Conservation (phyloP, 2,888 invertebrate species). For the Nomada ruficornis region DNA sequence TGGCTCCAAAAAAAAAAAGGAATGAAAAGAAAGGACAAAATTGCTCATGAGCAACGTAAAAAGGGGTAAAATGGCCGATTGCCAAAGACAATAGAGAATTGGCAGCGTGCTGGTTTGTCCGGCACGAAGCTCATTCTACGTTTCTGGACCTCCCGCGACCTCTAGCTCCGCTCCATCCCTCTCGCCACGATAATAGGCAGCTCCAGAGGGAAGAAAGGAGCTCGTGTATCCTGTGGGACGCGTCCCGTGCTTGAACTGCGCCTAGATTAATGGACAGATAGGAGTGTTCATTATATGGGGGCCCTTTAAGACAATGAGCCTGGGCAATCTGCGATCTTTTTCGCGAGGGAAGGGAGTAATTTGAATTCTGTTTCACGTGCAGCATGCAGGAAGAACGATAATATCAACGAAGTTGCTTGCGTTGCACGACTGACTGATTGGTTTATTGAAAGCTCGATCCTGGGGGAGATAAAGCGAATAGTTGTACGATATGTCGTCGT, state of each 20-base stretch:
- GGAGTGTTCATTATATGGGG: conserved; percentile 45
- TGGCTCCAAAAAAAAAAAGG: not conserved
- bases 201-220: conserved; percentile 27
- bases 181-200: conserved; percentile 45
- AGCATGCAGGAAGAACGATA: not conserved
- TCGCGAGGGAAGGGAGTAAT: conserved; percentile 35
- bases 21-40: not conserved
- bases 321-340: conserved; percentile 56
- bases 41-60: conserved; percentile 16
- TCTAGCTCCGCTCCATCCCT: conserved; percentile 7
- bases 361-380: conserved; percentile 34
- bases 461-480: not conserved
- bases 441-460: conserved; percentile 23
- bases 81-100: conserved; percentile 81
- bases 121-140: conserved; percentile 36
- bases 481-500: too few relatives aligned
- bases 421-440: not conserved
- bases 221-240: conserved; percentile 29
- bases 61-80: conserved; percentile 73
- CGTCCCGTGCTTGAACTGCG: conserved; percentile 41
- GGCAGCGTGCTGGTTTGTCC: conserved; percentile 73
- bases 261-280: conserved; percentile 62
- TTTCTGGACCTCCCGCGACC: conserved; percentile 33
- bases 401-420: not conserved
- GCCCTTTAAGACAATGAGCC: conserved; percentile 46